Base-by-base conservation (phyloP, 2,888 invertebrate species). In the Tolmerus cingulatus region DNA sequence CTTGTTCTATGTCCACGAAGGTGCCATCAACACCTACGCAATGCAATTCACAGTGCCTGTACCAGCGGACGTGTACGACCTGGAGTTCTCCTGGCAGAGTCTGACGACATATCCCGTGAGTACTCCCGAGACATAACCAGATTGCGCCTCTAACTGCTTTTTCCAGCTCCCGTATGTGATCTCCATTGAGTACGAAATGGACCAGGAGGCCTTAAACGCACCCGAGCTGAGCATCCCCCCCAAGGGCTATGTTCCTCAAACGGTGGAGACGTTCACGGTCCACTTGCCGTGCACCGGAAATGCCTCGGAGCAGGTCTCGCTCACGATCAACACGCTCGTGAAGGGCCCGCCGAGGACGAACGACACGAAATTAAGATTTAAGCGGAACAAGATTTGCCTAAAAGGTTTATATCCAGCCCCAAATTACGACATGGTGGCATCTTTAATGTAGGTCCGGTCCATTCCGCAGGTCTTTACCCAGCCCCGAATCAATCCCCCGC, bases 361-460 rank as follows among this genome's bases (percentile, higher is more conserved):
- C 91, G 95, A 95, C 90, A 96, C 96, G 12, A 93, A 94, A 89
- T 94, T 98, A 87, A 94, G 95, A 90, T 96, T 98, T 93, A 96
- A 96, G 91, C 94, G 98, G 89, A 97, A 96, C 92, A 98, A 97
- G 93, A 96, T 97, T 90, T 98, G 98, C 92, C 94, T 96, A 89
- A 96, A 96, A 95, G 96, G 96, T 96, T 46, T 23, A 86, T 87
- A 82, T 8, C 46, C 19, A 8, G 19, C n/a, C 51, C 4, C 23
- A 4, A 27, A 19, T 55, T 34, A 2, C 43, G 4, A 46, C 81
- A 43, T 5, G n/a, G 81, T 87, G 88, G 12, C 66, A 74, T 85
- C 88, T 88, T 87, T 79, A 87, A 88, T 88, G 79, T 85, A 40
- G 27, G 34, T 40, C 37, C 14, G n/a, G 4, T 76, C 19, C 37